Conservation (phyloP, 2,888 invertebrate species). For the Nemoura dubitans region DNA sequence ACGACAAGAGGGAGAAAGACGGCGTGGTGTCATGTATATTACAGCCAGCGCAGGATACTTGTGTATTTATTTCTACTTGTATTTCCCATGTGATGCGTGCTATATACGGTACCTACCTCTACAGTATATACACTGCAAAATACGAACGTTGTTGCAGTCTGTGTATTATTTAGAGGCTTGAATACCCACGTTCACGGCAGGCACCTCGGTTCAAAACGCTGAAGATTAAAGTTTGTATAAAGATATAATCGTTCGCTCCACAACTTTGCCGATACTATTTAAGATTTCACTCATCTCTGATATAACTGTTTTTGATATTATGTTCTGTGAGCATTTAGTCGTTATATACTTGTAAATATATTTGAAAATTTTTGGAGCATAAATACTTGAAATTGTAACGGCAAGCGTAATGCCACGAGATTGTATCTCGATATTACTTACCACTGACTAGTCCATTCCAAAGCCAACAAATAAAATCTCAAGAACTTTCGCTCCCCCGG, state of each 20-base stretch:
- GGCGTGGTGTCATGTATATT: conserved; percentile 36
- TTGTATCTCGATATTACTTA: neutral
- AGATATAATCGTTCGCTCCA: too few relatives aligned
- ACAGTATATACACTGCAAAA: conserved; percentile 19
- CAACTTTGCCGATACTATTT: neutral
- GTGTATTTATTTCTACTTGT: conserved; percentile 41
- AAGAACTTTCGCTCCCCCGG: neutral
- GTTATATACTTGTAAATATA: neutral
- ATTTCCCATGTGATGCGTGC: conserved; percentile 46
- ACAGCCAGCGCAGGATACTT: neutral
- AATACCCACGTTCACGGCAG: neutral
- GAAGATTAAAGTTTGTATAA: too few relatives aligned
- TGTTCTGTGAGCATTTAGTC: neutral
- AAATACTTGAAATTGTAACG: neutral
- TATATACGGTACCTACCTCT: neutral
- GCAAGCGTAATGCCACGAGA: neutral
- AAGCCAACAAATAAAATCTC: neutral
- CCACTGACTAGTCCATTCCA: neutral
- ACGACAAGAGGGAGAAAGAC: neutral
- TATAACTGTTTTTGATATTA: too few relatives aligned
- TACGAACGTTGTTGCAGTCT: conserved; percentile 43
- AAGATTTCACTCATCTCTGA: neutral
- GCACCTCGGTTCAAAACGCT: neutral
- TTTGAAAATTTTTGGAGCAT: neutral
- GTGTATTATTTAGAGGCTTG: conserved; percentile 43